A percentile compares a stretch with the other conserved stretches of the same genome.
Conservation (phyloP, 2,113 vertebrate species). For the Cololabis saira region DNA sequence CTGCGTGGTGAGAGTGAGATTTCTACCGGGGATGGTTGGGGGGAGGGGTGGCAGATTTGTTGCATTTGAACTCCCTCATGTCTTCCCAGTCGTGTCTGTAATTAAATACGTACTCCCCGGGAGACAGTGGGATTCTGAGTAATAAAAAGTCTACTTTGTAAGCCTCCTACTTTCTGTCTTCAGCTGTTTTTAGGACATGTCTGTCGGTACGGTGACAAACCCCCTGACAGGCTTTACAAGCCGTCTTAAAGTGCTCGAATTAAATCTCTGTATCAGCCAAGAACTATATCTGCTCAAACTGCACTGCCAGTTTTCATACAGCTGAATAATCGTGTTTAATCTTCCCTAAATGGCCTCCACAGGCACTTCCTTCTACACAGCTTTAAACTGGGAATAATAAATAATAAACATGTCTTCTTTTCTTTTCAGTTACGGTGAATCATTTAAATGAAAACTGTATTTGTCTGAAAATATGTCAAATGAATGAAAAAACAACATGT, state of each 20-base stretch:
- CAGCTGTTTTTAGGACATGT: conserved; percentile 44
- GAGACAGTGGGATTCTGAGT: conserved; percentile 58
- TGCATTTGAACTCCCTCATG: conserved; percentile 62
- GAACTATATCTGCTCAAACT: conserved; percentile 17
- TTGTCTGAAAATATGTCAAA: no score
- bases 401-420: background rate
- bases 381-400: conserved; percentile 2
- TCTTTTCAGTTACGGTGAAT: no score
- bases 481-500: no score
- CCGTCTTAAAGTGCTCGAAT: conserved; percentile 21
- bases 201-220: conserved; percentile 49
- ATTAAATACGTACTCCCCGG: conserved; percentile 70
- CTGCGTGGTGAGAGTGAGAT: conserved; percentile 65
- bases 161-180: background rate
- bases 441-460: no score
- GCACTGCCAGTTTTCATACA: background rate
- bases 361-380: conserved; percentile 20
- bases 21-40: conserved; percentile 42
- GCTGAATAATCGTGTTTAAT: conserved; percentile 3
- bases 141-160: conserved; percentile 61
- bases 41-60: conserved; percentile 46
- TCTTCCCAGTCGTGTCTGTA: conserved; percentile 67
- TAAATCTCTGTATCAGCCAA: conserved; percentile 42
- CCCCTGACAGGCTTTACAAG: conserved; percentile 47
- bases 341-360: conserved; percentile 23